phyloP scores from a whole-genome alignment of 2,113 vertebrate genomes.

The Siphamia tubifer region DNA sequence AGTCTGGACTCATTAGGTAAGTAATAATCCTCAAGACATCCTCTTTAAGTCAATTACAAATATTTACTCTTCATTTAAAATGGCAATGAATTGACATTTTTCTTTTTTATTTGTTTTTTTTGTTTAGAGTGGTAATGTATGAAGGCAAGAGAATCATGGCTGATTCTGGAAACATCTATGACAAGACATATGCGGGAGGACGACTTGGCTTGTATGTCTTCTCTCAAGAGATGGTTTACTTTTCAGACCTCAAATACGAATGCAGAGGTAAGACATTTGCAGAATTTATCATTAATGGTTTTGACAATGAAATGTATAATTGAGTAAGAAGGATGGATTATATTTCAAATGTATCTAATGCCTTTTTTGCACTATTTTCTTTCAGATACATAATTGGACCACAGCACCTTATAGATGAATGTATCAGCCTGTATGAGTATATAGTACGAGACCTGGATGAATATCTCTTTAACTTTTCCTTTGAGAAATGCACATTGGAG shows the following conservation, averaged over 20 bases:
- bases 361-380: conserved; percentile 34
- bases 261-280: conserved; percentile 87
- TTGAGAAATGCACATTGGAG: conserved; percentile 76
- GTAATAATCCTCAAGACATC: background rate
- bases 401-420: conserved; percentile 77
- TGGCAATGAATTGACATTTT: conserved; percentile 4
- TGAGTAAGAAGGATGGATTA: background rate
- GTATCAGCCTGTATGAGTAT: conserved; percentile 77
- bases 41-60: background rate
- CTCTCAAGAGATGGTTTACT: conserved; percentile 99
- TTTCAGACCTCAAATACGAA: conserved; percentile 98
- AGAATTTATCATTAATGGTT: background rate
- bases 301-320: background rate
- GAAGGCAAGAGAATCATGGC: conserved; percentile 99
- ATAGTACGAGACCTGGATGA: conserved; percentile 73
- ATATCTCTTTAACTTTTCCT: conserved; percentile 79
- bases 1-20: conserved; percentile 95
- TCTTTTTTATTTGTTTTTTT: conserved; percentile 15
- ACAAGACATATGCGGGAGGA: conserved; percentile 96
- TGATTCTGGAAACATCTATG: conserved; percentile 94
- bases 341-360: conserved; percentile 11
- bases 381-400: conserved; percentile 88
- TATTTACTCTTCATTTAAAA: background rate
- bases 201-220: conserved; percentile 96
- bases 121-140: conserved; percentile 93